A percentile compares a stretch with the other conserved stretches of the same genome.
These are phyloP conservation scores for Philereme vetulata DNA, from an alignment of 2,888 invertebrate genomes.

Conservation along the genomic window DNA sequence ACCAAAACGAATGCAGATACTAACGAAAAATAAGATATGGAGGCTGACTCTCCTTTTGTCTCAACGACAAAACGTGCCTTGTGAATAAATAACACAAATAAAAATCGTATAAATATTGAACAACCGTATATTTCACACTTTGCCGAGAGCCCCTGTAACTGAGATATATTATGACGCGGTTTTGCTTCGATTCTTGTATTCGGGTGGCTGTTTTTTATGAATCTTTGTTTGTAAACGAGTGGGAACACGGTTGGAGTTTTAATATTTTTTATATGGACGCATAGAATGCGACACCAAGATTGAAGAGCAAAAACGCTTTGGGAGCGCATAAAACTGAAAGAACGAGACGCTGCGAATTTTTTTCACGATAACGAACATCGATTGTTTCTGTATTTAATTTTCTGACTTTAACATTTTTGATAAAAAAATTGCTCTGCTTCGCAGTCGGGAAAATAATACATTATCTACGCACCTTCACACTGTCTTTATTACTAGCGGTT, in stretches of 20 bases:
- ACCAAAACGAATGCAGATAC: constrained; percentile 79
- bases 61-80: constrained; percentile 71
- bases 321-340: constrained; percentile 46
- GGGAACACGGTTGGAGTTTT: constrained; percentile 62
- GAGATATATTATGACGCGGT: constrained; percentile 77
- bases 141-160: constrained; percentile 63
- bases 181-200: constrained; percentile 66
- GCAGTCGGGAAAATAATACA: no score
- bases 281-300: constrained; percentile 38
- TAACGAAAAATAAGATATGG: constrained; percentile 75
- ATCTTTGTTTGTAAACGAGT: constrained; percentile 77
- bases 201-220: constrained; percentile 64
- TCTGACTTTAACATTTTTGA: not conserved
- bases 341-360: constrained; percentile 45
- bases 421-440: not conserved
- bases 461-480: no score
- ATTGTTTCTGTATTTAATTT: constrained; percentile 9
- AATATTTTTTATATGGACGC: constrained; percentile 46
- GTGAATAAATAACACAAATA: constrained; percentile 81
- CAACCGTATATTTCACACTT: constrained; percentile 81
- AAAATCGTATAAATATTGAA: constrained; percentile 81
- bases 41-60: constrained; percentile 66
- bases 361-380: constrained; percentile 6
- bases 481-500: no score
- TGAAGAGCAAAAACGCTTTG: constrained; percentile 46